Conservation (phyloP, 2,888 invertebrate species). For the Geophilus truncorum region DNA sequence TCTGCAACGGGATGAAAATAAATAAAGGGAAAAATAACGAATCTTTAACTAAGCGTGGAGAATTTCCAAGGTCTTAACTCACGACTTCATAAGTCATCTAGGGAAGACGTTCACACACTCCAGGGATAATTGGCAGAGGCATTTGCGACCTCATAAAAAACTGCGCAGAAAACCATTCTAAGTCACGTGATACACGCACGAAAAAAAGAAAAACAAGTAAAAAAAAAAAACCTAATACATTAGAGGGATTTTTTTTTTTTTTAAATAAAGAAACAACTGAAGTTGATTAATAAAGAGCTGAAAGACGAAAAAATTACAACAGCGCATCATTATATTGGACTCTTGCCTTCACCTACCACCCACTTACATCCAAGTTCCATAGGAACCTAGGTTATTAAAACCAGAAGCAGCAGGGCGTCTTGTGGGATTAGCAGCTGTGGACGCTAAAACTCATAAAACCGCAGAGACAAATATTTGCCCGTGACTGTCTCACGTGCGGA, state of each 20-base stretch:
- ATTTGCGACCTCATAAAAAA: constrained; percentile 17
- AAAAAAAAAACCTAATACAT: no score
- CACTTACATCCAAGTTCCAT: neutral
- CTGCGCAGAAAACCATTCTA: neutral
- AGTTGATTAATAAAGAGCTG: constrained; percentile 6
- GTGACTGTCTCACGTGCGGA: constrained; percentile 22
- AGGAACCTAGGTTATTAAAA: constrained; percentile 24
- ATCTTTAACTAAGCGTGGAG: neutral
- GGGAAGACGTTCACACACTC: neutral
- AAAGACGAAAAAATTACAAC: constrained; percentile 4
- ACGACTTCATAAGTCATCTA: constrained; percentile 1
- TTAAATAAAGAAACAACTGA: constrained; percentile 1
- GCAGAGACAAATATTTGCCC: constrained; percentile 12
- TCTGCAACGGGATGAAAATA: neutral
- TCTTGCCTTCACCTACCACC: neutral
- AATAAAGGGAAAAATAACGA: neutral
- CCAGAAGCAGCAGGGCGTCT: neutral
- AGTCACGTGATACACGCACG: constrained; percentile 17
- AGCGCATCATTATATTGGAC: constrained; percentile 17
- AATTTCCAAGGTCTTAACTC: neutral
- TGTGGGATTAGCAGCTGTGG: constrained; percentile 24
- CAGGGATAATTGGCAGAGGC: neutral
- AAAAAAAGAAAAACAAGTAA: no score
- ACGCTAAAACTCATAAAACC: constrained; percentile 19
- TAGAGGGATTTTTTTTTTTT: neutral